phyloP scores from a whole-genome alignment of 1,140 invertebrate genomes.

The Brachystomella parvula region DNA sequence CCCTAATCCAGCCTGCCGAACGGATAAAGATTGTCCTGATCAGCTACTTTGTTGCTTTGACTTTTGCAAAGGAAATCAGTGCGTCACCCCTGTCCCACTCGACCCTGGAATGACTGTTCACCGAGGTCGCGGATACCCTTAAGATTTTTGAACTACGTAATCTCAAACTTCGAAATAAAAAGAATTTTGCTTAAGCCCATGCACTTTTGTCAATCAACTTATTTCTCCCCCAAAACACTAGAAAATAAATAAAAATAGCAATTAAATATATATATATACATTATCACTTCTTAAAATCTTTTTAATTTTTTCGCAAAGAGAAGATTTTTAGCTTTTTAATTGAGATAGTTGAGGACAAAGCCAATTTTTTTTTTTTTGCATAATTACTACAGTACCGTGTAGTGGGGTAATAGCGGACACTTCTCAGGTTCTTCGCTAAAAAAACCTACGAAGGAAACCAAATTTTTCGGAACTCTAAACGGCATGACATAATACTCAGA shows the following conservation, averaged over 20 bases:
- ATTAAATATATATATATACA: not conserved
- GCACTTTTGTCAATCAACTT: not conserved
- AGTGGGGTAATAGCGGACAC: too few relatives aligned
- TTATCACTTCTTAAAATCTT: not conserved
- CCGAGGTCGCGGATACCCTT: not conserved
- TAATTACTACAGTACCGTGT: too few relatives aligned
- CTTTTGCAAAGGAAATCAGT: constrained; percentile 10
- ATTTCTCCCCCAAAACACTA: not conserved
- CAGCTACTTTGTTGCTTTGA: constrained; percentile 2
- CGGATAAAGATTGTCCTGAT: constrained; percentile 5
- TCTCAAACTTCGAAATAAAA: not conserved
- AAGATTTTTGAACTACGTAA: not conserved
- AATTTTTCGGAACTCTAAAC: too few relatives aligned
- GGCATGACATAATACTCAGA: too few relatives aligned
- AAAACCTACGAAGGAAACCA: too few relatives aligned
- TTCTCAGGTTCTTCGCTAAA: too few relatives aligned
- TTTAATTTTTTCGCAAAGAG: not conserved
- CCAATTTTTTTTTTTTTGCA: too few relatives aligned
- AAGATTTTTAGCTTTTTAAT: not conserved
- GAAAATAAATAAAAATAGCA: not conserved
- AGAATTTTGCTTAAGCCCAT: not conserved
- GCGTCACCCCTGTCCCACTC: not conserved
- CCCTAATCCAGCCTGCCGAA: not conserved
- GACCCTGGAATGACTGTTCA: constrained; percentile 10
- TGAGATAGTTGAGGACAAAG: too few relatives aligned